These are phyloP conservation scores for Porphyrio hochstetteri DNA, from an alignment of 2,113 vertebrate species.

Conservation along the genomic window DNA sequence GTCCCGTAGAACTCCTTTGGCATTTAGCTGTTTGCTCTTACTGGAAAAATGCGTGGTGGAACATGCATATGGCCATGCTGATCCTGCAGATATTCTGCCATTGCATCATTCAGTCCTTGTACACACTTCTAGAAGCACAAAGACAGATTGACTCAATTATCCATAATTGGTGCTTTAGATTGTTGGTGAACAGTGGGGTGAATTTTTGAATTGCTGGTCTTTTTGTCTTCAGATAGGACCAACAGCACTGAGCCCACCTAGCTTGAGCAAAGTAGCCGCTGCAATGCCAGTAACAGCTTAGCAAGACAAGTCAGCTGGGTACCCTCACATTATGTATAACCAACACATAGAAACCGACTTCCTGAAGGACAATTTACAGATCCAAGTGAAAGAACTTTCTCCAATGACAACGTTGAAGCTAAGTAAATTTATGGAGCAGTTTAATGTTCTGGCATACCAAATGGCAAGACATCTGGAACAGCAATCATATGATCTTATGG, in stretches of 20 bases:
- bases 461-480: background rate
- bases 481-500: background rate
- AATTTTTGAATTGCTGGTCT: background rate
- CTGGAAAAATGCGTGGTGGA: fast-evolving
- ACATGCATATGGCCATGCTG: background rate
- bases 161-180: background rate
- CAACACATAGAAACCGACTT: background rate
- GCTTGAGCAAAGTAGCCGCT: background rate
- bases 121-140: background rate
- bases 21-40: background rate
- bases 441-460: background rate
- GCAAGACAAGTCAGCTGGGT: background rate
- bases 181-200: background rate
- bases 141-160: background rate
- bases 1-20: background rate
- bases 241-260: background rate
- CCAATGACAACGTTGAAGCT: background rate
- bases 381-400: background rate
- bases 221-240: background rate
- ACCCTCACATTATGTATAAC: background rate
- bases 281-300: background rate
- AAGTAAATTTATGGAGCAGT: background rate
- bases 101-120: too few species aligned
- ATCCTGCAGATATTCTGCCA: background rate
- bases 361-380: background rate